Conservation (phyloP, 53 echinoderm and acorn worm genomes). For the Temnopleurus reevesii region DNA sequence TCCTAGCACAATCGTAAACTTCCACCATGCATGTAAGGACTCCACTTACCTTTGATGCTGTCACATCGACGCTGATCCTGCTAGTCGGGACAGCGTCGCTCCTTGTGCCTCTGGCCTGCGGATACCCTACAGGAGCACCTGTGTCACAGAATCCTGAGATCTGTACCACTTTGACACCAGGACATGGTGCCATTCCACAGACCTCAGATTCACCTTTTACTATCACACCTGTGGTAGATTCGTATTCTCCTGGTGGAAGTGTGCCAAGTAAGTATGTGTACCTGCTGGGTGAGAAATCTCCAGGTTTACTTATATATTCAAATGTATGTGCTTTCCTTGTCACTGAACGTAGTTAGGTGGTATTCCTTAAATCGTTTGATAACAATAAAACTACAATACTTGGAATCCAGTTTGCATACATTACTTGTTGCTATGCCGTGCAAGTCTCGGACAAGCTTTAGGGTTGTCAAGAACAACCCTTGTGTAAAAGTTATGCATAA, state of each 20-base stretch:
- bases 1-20: background rate
- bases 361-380: no score
- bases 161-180: conserved; percentile 6
- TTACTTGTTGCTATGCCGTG: no score
- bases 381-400: no score
- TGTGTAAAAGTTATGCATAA: no score
- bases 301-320: no score
- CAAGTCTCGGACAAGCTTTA: no score
- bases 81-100: background rate
- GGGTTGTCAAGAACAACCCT: no score
- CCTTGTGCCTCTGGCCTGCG: background rate
- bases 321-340: no score
- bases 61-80: background rate
- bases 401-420: no score
- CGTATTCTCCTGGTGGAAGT: background rate
- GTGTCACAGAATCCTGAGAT: background rate
- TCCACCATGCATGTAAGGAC: background rate
- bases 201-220: conserved; percentile 9
- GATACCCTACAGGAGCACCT: conserved; percentile 6
- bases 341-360: no score
- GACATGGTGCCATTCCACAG: conserved; percentile 18
- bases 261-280: background rate
- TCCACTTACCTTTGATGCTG: no score
- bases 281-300: no score
- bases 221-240: background rate